A percentile compares a stretch with the other conserved stretches of the same genome.
Conservation (phyloP, 64 coral and sea anemone genomes). For the Porites lutea region DNA sequence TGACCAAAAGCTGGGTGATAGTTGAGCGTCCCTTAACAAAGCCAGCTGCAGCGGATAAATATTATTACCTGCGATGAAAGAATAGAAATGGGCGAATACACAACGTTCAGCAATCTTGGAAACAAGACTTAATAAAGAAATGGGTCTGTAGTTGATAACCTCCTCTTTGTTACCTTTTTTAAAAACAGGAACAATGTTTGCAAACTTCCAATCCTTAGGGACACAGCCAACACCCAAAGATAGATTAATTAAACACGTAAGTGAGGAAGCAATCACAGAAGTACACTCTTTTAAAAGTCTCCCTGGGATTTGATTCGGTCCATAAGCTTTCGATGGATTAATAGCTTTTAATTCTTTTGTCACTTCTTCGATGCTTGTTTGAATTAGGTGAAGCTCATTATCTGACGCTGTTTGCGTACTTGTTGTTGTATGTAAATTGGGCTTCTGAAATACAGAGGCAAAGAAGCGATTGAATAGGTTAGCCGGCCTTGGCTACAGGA, state of each 20-base stretch:
- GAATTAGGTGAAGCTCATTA: conserved; percentile 2
- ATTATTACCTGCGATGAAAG: too few relatives aligned
- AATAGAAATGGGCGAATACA: conserved; percentile 7
- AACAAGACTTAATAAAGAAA: conserved; percentile 32
- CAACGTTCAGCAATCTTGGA: conserved; percentile 34
- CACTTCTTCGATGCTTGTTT: too few relatives aligned
- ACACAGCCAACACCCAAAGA: conserved; percentile 13
- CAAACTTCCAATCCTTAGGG: conserved; percentile 41
- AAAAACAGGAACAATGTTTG: conserved; percentile 49
- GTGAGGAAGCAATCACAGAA: conserved; percentile 38
- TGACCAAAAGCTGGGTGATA: too few relatives aligned
- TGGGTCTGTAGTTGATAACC: conserved; percentile 31
- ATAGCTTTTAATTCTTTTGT: background rate
- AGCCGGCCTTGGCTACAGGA: background rate
- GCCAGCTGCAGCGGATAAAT: too few relatives aligned
- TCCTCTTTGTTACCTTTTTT: conserved; percentile 11
- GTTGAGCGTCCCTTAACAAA: too few relatives aligned
- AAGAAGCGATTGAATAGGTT: conserved; percentile 12
- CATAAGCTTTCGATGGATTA: conserved; percentile 15
- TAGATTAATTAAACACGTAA: background rate
- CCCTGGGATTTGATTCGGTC: conserved; percentile 8
- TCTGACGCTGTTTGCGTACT: conserved; percentile 29
- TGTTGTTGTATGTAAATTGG: conserved; percentile 67
- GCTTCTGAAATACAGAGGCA: conserved; percentile 71
- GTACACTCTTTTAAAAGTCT: conserved; percentile 5